Evolutionary conservation across 2,113 vertebrate species (phyloP), one percentile per base, ranked within the genome.

Genomic region (Emydocephalus ijimae): DNA sequence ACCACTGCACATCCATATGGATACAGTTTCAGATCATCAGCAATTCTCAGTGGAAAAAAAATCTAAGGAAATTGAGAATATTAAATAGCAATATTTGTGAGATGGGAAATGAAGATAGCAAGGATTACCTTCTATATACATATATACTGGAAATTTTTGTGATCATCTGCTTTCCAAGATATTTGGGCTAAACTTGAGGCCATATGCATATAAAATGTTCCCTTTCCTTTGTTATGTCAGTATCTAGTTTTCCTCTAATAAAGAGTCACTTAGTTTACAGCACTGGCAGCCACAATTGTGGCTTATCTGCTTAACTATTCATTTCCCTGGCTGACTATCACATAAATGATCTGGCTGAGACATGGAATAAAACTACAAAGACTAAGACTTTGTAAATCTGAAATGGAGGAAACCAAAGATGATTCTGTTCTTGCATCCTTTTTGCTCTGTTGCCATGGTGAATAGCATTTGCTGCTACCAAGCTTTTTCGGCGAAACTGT

Each of bases 361-460:
- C 34, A 9, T 43, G 74, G 74, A 81, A 81, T 81, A 81, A 43
- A 7, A 50, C 48, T 9, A 9, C 48, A 1, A 50, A 81, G 64
- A 69, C 64, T 69, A 69, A 18, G 64, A 34, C 29, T 34, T 69
- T 34, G 26, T 34, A 74, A 56, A 54, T 43, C 10, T 88, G 39
- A 57, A 57, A 90, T 95, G 94, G 94, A 95, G 93, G 96, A 96
- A 92, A 64, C 90, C 92, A 48, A 92, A 45, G 93, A 56, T 7
- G 57, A 87, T 64, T 87, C 57, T 10, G 18, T 91, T 29, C 59
- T 3, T 92, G 92, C n/a, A 0, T 50, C 93, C 93, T 52, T 91
- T 52, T 86, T 57, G 45, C 29, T 90, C 93, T 87, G 97, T 97
- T 96, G 23, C 97, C 90, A 96, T 97, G 96, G 96, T 95, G 94